A percentile compares a stretch with the other conserved stretches of the same genome.
Conservation (phyloP, 1,140 invertebrate species). For the Lordiphosa mommai region DNA sequence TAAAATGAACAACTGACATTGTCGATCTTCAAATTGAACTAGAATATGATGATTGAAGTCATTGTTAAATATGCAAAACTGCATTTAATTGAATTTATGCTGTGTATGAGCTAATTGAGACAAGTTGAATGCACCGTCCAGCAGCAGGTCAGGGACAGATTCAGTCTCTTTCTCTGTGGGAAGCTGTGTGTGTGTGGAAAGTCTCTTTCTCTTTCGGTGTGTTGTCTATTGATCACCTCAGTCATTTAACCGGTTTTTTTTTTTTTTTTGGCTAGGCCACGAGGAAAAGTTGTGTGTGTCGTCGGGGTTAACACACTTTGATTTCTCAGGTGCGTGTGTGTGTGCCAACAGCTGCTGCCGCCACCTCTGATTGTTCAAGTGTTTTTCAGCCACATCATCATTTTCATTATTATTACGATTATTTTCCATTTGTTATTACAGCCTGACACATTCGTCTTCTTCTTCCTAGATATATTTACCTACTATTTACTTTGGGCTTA, state of each 20-base stretch:
- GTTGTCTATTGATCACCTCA: constrained; percentile 21
- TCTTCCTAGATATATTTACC: constrained; percentile 31
- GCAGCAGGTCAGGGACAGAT: constrained; percentile 3
- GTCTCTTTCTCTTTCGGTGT: no score
- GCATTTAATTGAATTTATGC: constrained; percentile 66
- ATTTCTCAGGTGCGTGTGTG: constrained; percentile 26
- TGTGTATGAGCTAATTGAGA: constrained; percentile 42
- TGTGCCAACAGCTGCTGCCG: constrained; percentile 21
- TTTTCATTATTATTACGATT: constrained; percentile 35
- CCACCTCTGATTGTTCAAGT: constrained; percentile 35
- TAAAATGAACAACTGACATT: no score
- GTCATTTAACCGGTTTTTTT: constrained; percentile 30
- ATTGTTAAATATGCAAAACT: constrained; percentile 27
- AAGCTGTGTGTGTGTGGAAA: no score
- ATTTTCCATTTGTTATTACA: no score
- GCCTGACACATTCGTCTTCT: no score
- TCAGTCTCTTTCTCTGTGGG: no score
- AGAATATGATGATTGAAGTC: constrained; percentile 11
- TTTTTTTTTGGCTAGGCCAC: constrained; percentile 3
- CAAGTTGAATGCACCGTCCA: constrained; percentile 4
- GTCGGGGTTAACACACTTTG: constrained; percentile 62
- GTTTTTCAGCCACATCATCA: constrained; percentile 31
- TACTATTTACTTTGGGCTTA: constrained; percentile 56
- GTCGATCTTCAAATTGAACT: no score
- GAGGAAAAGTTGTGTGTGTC: constrained; percentile 29